Evolutionary conservation across 2,113 vertebrate genomes (phyloP).

Genomic region (Rhadina sibilatrix): DNA sequence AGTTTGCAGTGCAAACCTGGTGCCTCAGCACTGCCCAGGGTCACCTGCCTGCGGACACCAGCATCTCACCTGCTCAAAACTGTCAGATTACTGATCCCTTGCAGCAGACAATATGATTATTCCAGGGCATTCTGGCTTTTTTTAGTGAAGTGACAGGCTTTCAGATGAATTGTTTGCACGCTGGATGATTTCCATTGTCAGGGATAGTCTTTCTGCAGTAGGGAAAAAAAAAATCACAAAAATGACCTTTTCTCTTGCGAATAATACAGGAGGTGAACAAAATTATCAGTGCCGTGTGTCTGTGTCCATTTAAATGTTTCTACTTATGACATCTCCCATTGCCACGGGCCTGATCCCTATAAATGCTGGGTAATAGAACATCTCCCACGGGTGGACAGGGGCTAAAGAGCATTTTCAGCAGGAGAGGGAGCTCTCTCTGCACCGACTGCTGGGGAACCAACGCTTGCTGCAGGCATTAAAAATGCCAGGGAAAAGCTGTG

Average conservation of each 20-base stretch:
- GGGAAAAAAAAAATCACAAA: background rate
- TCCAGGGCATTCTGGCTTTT: background rate
- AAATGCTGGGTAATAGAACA: background rate
- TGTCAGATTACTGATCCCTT: background rate
- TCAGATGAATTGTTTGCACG: background rate
- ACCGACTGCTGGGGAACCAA: background rate
- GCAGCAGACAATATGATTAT: background rate
- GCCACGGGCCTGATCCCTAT: background rate
- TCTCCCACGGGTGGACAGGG: background rate
- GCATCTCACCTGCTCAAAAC: background rate
- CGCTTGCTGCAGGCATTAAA: background rate
- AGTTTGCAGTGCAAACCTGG: fast-evolving
- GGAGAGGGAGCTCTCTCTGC: slow-evolving; percentile 52
- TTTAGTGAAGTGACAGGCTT: background rate
- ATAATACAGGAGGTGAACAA: background rate
- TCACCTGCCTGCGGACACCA: background rate
- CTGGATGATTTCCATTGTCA: background rate
- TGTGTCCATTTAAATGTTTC: background rate
- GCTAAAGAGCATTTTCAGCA: background rate
- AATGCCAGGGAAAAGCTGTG: background rate
- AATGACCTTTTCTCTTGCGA: background rate
- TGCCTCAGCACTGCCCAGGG: background rate
- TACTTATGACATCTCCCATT: background rate
- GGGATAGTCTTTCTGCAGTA: background rate
- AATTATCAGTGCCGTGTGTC: background rate